Conservation (phyloP, 2,797 vertebrate genomes). For the Stomatorhinus walkeri region DNA sequence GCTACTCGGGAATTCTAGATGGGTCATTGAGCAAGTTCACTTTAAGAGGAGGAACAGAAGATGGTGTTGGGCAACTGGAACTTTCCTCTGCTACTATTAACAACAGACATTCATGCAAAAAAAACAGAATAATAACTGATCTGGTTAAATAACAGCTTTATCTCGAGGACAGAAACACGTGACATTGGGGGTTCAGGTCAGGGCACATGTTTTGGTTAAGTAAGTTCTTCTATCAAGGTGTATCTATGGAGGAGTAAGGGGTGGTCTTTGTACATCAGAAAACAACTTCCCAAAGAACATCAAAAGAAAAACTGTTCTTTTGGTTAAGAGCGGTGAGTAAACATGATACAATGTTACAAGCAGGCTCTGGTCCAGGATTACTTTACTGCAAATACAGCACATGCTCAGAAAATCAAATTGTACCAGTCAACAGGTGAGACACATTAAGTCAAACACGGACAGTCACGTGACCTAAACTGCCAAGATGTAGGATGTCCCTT, state of each 20-base stretch:
- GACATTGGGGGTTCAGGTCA: neutral
- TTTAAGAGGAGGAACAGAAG: neutral
- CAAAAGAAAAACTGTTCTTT: neutral
- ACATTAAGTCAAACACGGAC: neutral
- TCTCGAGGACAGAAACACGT: neutral
- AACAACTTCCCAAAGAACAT: neutral
- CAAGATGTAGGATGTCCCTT: neutral
- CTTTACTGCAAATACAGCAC: neutral
- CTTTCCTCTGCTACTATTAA: neutral
- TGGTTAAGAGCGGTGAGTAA: neutral
- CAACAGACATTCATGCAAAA: neutral
- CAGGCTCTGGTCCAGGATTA: neutral
- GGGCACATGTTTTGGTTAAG: neutral
- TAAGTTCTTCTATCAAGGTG: neutral
- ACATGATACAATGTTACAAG: neutral
- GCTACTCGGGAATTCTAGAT: neutral
- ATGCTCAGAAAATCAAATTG: neutral
- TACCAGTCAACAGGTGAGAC: neutral
- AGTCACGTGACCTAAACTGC: neutral
- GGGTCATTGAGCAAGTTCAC: neutral
- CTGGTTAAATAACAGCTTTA: neutral
- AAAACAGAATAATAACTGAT: neutral
- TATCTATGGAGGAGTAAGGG: neutral
- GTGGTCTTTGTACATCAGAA: neutral
- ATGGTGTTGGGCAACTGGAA: neutral